Evolutionary conservation across 2,113 vertebrate genomes (phyloP).

Genomic region (Ranitomeya variabilis): DNA sequence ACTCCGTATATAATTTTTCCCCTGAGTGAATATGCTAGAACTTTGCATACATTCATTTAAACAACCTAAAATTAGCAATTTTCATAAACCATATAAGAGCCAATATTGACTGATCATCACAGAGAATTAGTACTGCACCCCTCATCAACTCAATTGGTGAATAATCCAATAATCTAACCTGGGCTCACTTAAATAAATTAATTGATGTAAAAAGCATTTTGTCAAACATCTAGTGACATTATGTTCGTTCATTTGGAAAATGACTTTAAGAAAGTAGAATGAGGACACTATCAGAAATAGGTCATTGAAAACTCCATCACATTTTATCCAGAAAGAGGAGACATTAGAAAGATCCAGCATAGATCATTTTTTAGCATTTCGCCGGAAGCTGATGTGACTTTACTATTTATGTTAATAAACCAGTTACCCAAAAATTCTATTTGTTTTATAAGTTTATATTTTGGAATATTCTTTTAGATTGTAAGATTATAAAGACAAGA

Average conservation of each 20-base stretch:
- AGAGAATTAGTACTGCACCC: neutral
- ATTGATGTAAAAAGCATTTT: constrained; percentile 22
- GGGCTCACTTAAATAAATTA: constrained; percentile 7
- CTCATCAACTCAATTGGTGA: neutral
- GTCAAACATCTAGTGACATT: constrained; percentile 33
- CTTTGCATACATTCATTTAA: neutral
- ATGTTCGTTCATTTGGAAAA: constrained; percentile 34
- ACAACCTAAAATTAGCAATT: neutral
- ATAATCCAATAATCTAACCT: constrained; percentile 23
- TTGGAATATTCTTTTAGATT: neutral
- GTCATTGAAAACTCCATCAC: neutral
- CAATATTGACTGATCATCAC: neutral
- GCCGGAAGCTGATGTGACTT: neutral
- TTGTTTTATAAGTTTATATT: neutral
- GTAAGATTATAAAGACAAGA: neutral
- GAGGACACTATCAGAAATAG: constrained; percentile 34
- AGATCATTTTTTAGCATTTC: neutral
- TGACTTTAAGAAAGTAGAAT: constrained; percentile 16
- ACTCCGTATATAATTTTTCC: neutral
- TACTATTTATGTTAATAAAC: neutral
- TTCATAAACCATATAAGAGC: neutral
- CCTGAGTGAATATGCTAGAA: neutral
- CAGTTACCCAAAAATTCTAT: neutral
- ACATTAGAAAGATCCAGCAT: neutral
- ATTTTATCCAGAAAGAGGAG: neutral